These are phyloP conservation scores for Eidolon dupreanum DNA, from an alignment of 2,797 vertebrate genomes.

Conservation along the genomic window DNA sequence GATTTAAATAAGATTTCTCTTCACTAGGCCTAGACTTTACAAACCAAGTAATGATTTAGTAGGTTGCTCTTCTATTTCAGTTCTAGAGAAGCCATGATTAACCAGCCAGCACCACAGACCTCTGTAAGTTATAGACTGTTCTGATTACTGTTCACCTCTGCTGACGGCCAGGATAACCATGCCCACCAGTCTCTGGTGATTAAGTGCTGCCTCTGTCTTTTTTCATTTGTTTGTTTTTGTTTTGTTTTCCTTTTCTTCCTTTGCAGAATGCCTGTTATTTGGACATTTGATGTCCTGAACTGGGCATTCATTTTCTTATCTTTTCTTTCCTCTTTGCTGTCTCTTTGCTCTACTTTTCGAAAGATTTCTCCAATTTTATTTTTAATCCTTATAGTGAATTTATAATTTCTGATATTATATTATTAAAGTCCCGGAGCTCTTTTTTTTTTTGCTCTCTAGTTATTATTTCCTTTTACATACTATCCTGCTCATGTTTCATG, in stretches of 20 bases:
- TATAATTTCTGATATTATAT: neutral
- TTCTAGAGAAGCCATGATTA: neutral
- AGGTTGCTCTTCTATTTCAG: neutral
- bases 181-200: neutral
- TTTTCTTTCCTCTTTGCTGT: neutral
- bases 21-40: neutral
- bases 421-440: neutral
- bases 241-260: neutral
- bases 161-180: neutral
- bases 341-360: neutral
- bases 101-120: neutral
- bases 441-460: neutral
- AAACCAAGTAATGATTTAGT: neutral
- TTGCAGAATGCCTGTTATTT: neutral
- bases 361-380: neutral
- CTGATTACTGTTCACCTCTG: neutral
- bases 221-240: neutral
- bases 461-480: neutral
- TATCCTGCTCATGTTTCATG: neutral
- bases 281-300: neutral
- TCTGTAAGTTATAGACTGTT: neutral
- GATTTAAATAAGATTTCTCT: neutral
- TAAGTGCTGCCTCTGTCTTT: neutral
- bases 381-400: neutral
- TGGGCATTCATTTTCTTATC: neutral